Percentiles rank a stretch among this genome's conserved stretches.
Conservation (phyloP, 30 jellyfish, hydroid and myxozoan species). For the Euphysa ruthae region DNA sequence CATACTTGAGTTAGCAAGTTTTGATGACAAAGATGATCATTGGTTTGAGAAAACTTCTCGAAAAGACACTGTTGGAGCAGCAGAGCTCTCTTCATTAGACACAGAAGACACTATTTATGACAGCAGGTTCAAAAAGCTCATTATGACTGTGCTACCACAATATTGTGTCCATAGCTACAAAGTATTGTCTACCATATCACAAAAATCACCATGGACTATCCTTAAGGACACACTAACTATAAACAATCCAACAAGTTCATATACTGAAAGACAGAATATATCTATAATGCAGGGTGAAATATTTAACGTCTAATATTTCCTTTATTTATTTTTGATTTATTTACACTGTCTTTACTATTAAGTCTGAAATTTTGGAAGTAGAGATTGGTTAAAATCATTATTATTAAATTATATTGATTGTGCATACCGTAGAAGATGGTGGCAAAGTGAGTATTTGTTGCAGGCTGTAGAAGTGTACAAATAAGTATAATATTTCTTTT, state of each 20-base stretch:
- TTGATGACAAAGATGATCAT: neutral
- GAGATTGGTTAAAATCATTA: too few species aligned
- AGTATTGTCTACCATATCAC: neutral
- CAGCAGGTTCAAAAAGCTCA: conserved; percentile 3
- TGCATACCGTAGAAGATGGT: too few species aligned
- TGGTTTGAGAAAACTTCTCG: neutral
- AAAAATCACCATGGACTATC: conserved; percentile 31
- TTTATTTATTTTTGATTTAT: too few species aligned
- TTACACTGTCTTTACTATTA: too few species aligned
- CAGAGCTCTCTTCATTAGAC: too few species aligned
- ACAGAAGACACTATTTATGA: conserved; percentile 4
- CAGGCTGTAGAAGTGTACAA: too few species aligned
- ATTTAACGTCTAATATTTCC: too few species aligned
- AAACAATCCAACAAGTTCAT: conserved; percentile 1
- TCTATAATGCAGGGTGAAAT: neutral
- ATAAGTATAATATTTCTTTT: too few species aligned
- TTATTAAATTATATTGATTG: too few species aligned
- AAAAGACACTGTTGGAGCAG: neutral
- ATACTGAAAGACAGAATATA: neutral
- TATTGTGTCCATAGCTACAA: conserved; percentile 20
- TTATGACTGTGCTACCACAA: conserved; percentile 18
- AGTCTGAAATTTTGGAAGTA: too few species aligned
- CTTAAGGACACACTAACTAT: neutral
- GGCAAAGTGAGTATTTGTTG: too few species aligned
- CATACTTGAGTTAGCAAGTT: neutral